Base-by-base conservation (phyloP, 2,113 vertebrate species). In the Archilochus colubris region DNA sequence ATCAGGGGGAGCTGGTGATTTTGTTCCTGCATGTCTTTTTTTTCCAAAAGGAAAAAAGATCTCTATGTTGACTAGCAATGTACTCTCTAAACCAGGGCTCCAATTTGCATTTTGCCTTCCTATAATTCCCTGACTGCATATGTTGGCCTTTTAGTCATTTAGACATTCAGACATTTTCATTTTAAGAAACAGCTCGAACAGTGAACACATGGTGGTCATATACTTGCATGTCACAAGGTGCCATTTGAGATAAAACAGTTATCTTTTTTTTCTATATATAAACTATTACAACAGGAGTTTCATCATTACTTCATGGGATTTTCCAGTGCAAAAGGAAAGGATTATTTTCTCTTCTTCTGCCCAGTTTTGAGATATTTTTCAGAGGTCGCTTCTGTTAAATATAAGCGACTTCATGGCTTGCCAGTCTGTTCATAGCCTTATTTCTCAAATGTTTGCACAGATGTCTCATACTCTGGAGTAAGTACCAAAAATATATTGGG, bases 181-280 rank as follows among this genome's bases (percentile, higher is more conserved):
- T 92, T 91, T 84, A 91, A 82, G 88, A 91, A 92, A 54, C 80
- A 81, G 68, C 61, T 48, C 48, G 69, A 91, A 67, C 21, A 75
- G 38, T 31, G 33, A 90, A 63, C 73, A 88, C 69, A 28, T 31
- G n/a, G 24, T 78, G 33, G 54, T 44, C 4, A 1, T 61, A 85
- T 67, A 75, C 57, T 82, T 64, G 50, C 31, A 64, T 54, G 89
- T 68, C 86, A 91, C 66, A 83, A 81, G 54, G 46, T 94, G 74
- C 31, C 54, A 67, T 51, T 30, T 31, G 57, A 91, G 50, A 69
- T 14, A 89, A 82, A 30, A 30, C 91, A 69, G 70, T 46, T 81
- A 3, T 22, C 25, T 53, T 53, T 50, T 75, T 83, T 50, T 36
- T n/a, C 27, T 87, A 18, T 31, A 7, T 31, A 50, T 14, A 86